These are phyloP conservation scores for Stomatorhinus ivindoensis DNA, from an alignment of 2,113 vertebrate species.

Conservation along the genomic window DNA sequence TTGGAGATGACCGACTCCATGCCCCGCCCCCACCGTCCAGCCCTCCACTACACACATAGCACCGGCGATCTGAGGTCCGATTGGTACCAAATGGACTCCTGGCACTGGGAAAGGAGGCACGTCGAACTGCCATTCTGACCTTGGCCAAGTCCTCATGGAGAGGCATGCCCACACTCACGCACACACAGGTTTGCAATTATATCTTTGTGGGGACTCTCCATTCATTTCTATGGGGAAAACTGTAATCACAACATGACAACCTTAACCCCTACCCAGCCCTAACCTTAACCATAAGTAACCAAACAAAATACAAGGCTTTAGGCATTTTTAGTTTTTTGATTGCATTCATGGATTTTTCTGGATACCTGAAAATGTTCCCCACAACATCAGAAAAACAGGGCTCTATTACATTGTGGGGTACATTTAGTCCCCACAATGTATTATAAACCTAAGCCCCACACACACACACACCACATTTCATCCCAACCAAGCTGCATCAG, in stretches of 20 bases:
- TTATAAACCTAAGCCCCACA: not conserved
- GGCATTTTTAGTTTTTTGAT: not conserved
- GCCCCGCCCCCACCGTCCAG: not conserved
- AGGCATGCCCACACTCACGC: not conserved
- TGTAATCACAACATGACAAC: not conserved
- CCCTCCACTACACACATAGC: conserved; percentile 13
- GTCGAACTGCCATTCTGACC: conserved; percentile 33
- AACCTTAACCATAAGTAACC: not conserved
- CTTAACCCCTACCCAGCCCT: not conserved
- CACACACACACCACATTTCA: not conserved
- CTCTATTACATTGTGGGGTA: not conserved
- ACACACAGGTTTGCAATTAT: not conserved
- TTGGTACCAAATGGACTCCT: conserved; percentile 47
- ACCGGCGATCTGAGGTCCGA: conserved; percentile 26
- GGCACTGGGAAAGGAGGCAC: conserved; percentile 29
- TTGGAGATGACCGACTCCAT: conserved; percentile 49
- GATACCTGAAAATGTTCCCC: not conserved
- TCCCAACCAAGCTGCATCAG: not conserved
- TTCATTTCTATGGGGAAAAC: not conserved
- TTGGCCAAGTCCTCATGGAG: conserved; percentile 15
- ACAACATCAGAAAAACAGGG: too few species aligned
- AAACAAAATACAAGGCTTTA: not conserved
- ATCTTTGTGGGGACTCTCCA: not conserved
- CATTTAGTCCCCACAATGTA: not conserved
- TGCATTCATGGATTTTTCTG: too few species aligned